Evolutionary conservation across 2,888 invertebrate genomes (phyloP).

Genomic region (Arctia plantaginis): DNA sequence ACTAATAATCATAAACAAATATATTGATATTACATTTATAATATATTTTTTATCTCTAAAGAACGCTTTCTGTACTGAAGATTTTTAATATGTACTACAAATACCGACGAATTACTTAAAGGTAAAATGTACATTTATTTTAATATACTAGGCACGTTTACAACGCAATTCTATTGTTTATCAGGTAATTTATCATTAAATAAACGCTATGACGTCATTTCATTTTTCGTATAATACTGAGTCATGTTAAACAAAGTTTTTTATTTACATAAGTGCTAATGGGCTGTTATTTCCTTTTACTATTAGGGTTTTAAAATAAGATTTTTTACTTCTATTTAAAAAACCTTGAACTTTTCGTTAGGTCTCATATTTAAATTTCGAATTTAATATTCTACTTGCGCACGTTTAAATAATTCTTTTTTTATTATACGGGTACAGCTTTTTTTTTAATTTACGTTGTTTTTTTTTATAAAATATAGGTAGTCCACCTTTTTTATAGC

Average conservation of each 20-base stretch:
- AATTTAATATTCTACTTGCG: slow-evolving; percentile 21
- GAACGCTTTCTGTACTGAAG: background rate
- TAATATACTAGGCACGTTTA: slow-evolving; percentile 27
- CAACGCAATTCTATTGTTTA: slow-evolving; percentile 51
- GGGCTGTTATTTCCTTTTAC: slow-evolving; percentile 44
- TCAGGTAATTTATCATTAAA: slow-evolving; percentile 68
- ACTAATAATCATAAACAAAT: too few species aligned
- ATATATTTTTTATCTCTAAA: background rate
- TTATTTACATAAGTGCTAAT: slow-evolving; percentile 37
- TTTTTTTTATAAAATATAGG: background rate
- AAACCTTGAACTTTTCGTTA: slow-evolving; percentile 39
- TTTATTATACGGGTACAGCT: background rate
- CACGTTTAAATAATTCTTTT: background rate
- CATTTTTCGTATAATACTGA: slow-evolving; percentile 43
- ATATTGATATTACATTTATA: background rate
- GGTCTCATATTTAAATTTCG: slow-evolving; percentile 39
- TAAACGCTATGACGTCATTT: slow-evolving; percentile 57
- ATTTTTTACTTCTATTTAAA: slow-evolving; percentile 29
- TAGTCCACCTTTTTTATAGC: background rate
- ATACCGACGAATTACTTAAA: background rate
- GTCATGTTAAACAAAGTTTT: slow-evolving; percentile 47
- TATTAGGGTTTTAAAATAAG: slow-evolving; percentile 22
- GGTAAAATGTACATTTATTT: slow-evolving; percentile 13
- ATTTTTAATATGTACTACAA: background rate
- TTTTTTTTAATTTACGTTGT: background rate